Evolutionary conservation across 1,140 invertebrate genomes (phyloP).

Genomic region (Archivesica marissinica): DNA sequence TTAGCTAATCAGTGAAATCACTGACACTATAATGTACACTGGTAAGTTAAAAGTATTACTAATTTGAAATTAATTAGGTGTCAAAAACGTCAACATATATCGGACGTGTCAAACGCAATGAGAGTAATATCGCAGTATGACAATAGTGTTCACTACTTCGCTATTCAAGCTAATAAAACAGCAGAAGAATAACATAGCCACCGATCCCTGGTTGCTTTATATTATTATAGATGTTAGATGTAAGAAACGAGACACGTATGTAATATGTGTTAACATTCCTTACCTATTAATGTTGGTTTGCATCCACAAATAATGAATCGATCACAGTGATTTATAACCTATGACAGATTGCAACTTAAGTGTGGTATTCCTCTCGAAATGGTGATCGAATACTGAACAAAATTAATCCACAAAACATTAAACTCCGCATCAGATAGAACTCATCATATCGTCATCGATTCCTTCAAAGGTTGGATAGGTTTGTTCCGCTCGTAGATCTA

Average conservation of each 20-base stretch:
- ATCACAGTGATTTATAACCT: conserved; percentile 29
- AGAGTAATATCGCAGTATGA: too few relatives aligned
- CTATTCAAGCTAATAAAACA: too few relatives aligned
- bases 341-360: neutral
- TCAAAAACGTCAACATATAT: conserved; percentile 21
- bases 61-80: conserved; percentile 32
- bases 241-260: conserved; percentile 8
- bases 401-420: conserved; percentile 13
- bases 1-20: neutral
- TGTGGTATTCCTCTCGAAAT: neutral
- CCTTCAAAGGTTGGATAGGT: neutral
- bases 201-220: too few relatives aligned
- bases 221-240: too few relatives aligned
- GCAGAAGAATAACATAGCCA: too few relatives aligned
- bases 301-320: neutral
- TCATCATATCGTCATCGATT: neutral
- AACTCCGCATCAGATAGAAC: too few relatives aligned
- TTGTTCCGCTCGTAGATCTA: too few relatives aligned
- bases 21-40: neutral
- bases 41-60: neutral
- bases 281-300: conserved; percentile 31
- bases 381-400: neutral
- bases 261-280: conserved; percentile 18
- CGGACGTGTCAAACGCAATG: conserved; percentile 12
- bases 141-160: too few relatives aligned